Evolutionary conservation across 2,797 vertebrate genomes (phyloP).

Genomic region (Chiroxiphia lanceolata): DNA sequence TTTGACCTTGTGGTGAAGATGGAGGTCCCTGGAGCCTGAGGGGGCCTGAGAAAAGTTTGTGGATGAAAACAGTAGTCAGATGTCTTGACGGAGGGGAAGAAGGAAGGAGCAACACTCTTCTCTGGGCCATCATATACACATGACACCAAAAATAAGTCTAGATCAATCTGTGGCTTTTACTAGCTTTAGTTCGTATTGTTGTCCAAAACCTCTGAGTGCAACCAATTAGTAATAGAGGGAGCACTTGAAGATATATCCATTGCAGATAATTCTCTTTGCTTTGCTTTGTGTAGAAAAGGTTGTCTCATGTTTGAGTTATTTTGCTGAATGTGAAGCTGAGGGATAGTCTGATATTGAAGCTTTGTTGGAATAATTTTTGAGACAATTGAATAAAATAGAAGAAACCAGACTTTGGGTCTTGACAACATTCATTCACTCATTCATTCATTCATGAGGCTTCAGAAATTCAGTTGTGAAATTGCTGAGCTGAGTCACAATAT

Average conservation of each 20-base stretch:
- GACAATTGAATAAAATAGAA: background rate
- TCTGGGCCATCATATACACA: background rate
- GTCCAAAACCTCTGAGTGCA: background rate
- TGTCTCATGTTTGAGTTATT: background rate
- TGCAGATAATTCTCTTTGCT: background rate
- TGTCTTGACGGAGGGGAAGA: background rate
- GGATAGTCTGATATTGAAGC: background rate
- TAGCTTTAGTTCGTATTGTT: background rate
- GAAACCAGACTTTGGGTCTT: background rate
- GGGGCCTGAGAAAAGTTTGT: background rate
- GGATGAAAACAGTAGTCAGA: background rate
- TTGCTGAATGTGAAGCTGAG: background rate
- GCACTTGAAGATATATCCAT: background rate
- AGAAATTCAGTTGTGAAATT: background rate
- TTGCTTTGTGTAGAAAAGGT: background rate
- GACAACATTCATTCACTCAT: background rate
- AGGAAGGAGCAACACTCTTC: background rate
- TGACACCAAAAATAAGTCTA: background rate
- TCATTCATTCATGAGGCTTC: background rate
- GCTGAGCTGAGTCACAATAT: background rate
- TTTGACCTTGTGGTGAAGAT: background rate
- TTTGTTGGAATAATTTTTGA: background rate
- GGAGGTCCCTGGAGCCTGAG: background rate
- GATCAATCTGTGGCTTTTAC: background rate
- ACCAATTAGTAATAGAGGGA: background rate